Conservation (phyloP, 2,113 vertebrate genomes). For the Takifugu flavidus region DNA sequence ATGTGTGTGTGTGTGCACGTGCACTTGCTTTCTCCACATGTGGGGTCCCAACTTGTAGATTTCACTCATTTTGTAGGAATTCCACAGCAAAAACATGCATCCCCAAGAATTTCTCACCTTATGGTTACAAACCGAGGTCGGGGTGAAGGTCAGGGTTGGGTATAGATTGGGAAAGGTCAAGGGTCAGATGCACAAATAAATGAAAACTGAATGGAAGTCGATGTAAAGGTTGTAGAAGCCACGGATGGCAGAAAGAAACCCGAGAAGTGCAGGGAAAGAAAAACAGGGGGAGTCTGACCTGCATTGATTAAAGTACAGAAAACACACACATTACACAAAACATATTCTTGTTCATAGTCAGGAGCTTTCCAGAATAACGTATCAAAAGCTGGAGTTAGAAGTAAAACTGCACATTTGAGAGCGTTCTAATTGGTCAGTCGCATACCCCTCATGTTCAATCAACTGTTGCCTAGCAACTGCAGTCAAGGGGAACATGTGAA, state of each 20-base stretch:
- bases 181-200: constrained; percentile 10
- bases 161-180: constrained; percentile 2
- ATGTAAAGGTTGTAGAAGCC: too few relatives aligned
- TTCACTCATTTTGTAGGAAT: too few relatives aligned
- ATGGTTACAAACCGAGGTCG: constrained; percentile 12
- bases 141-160: neutral
- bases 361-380: too few relatives aligned
- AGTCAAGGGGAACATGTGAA: constrained; percentile 29
- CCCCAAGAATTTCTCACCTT: too few relatives aligned
- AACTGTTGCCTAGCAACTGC: constrained; percentile 75
- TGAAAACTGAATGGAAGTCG: too few relatives aligned
- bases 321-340: too few relatives aligned
- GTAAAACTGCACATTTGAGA: constrained; percentile 67
- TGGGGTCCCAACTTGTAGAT: constrained; percentile 16
- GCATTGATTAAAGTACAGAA: too few relatives aligned
- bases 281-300: too few relatives aligned
- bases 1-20: constrained; percentile 21
- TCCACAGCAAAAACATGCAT: too few relatives aligned
- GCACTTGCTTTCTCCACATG: constrained; percentile 9
- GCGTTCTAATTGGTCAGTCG: constrained; percentile 75
- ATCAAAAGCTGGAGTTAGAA: neutral
- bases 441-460: constrained; percentile 69
- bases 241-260: too few relatives aligned
- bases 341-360: too few relatives aligned
- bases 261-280: too few relatives aligned